Evolutionary conservation across 1,140 invertebrate species (phyloP).

Genomic region (Pararge aegeria): DNA sequence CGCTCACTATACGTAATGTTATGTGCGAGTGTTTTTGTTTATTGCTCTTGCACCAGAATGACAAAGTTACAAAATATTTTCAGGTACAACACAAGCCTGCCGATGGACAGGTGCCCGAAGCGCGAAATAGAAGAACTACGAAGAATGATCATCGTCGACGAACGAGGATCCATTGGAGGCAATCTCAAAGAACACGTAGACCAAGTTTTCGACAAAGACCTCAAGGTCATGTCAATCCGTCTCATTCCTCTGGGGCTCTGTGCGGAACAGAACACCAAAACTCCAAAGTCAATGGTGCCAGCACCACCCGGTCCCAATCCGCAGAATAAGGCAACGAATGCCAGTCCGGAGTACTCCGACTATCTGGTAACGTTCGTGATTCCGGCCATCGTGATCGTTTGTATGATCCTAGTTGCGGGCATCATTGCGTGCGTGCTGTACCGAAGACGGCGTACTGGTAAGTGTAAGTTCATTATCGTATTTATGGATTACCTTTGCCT

Average conservation of each 20-base stretch:
- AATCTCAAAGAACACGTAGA: slow-evolving; percentile 84
- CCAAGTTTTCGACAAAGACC: slow-evolving; percentile 87
- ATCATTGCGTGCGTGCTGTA: slow-evolving; percentile 95
- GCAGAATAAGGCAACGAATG: slow-evolving; percentile 48
- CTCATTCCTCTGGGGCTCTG: slow-evolving; percentile 87
- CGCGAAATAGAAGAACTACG: slow-evolving; percentile 86
- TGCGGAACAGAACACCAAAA: slow-evolving; percentile 80
- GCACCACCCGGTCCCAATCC: slow-evolving; percentile 39
- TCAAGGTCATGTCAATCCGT: slow-evolving; percentile 87
- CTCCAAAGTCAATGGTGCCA: slow-evolving; percentile 43
- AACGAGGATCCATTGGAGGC: slow-evolving; percentile 65
- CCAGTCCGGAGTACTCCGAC: slow-evolving; percentile 86
- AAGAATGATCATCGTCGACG: slow-evolving; percentile 84
- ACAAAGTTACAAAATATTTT: neutral
- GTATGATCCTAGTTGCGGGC: slow-evolving; percentile 92
- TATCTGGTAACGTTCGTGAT: slow-evolving; percentile 95
- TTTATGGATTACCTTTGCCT: no score
- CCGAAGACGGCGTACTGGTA: slow-evolving; percentile 87
- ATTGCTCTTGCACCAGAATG: neutral
- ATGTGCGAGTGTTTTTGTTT: no score
- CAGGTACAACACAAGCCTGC: slow-evolving; percentile 77
- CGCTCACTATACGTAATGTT: no score
- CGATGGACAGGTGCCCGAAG: slow-evolving; percentile 86
- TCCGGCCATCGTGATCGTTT: slow-evolving; percentile 92
- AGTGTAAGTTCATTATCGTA: slow-evolving; percentile 28